A percentile compares a stretch with the other conserved stretches of the same genome.
Conservation (phyloP, 2,888 invertebrate genomes). For the Escarpia spicata region DNA sequence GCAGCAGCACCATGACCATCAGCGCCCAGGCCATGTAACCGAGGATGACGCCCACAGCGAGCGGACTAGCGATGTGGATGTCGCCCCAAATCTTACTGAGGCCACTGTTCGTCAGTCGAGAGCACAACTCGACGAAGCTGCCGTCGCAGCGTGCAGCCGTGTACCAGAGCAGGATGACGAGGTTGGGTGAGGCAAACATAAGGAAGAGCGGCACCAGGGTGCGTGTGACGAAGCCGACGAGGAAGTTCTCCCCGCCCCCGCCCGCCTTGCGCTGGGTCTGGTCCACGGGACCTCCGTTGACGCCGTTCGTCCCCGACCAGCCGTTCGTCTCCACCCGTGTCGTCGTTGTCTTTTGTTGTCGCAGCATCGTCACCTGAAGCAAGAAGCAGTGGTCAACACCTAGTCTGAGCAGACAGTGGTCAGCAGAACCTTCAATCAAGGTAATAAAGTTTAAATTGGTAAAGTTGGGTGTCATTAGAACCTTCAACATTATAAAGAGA, state of each 20-base stretch:
- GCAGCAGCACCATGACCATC: constrained; percentile 65
- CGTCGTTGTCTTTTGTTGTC: neutral
- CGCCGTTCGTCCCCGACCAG: neutral
- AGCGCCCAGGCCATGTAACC: constrained; percentile 64
- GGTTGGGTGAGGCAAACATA: constrained; percentile 41
- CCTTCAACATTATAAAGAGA: too few relatives aligned
- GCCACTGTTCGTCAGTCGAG: neutral
- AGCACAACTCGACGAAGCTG: constrained; percentile 37
- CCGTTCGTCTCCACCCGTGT: neutral
- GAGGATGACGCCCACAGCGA: constrained; percentile 50
- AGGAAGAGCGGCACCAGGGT: constrained; percentile 43
- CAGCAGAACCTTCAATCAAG: too few relatives aligned
- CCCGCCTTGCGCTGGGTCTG: neutral
- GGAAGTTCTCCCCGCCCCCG: neutral
- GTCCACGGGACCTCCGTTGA: neutral
- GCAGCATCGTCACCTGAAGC: neutral
- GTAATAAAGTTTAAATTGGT: too few relatives aligned
- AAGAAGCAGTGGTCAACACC: neutral
- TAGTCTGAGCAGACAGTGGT: too few relatives aligned
- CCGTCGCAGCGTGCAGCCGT: constrained; percentile 42
- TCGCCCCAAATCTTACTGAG: constrained; percentile 51
- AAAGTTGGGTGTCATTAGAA: too few relatives aligned
- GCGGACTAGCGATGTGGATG: constrained; percentile 48
- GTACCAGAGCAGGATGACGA: constrained; percentile 46
- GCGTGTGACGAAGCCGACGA: constrained; percentile 19